Evolutionary conservation across 2,113 vertebrate species (phyloP).

Genomic region (Meriones unguiculatus): DNA sequence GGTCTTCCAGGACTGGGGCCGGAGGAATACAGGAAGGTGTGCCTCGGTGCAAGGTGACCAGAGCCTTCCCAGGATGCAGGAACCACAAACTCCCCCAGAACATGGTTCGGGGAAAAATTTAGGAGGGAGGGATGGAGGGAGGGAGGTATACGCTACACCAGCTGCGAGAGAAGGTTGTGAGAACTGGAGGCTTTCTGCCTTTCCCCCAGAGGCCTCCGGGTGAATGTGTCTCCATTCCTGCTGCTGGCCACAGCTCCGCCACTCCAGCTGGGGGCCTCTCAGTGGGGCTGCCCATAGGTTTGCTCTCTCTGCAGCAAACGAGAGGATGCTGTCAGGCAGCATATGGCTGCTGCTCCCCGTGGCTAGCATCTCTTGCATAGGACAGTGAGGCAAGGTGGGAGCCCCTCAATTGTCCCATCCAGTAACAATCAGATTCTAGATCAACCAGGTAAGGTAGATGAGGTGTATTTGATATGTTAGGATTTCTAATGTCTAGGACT

Average conservation of each 20-base stretch:
- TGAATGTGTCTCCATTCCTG: accelerated
- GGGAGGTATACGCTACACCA: too few species aligned
- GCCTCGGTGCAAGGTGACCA: not conserved
- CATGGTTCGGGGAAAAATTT: not conserved
- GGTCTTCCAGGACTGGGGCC: not conserved
- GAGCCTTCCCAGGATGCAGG: not conserved
- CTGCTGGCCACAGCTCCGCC: not conserved
- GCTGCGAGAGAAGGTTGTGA: not conserved
- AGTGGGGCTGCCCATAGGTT: not conserved
- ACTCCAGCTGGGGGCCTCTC: accelerated
- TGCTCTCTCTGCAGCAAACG: not conserved
- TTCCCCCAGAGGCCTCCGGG: not conserved
- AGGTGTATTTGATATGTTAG: not conserved
- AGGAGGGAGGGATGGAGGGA: not conserved
- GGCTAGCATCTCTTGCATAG: not conserved
- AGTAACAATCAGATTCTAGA: not conserved
- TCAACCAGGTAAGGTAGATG: not conserved
- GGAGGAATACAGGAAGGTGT: not conserved
- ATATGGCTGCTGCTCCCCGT: not conserved
- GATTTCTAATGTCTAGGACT: not conserved
- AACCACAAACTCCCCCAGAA: not conserved
- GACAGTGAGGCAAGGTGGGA: not conserved
- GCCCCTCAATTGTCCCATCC: not conserved
- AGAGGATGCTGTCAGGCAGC: not conserved
- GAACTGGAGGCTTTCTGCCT: not conserved